Evolutionary conservation across 2,888 invertebrate genomes (phyloP).

Genomic region (Volucella bombylans): DNA sequence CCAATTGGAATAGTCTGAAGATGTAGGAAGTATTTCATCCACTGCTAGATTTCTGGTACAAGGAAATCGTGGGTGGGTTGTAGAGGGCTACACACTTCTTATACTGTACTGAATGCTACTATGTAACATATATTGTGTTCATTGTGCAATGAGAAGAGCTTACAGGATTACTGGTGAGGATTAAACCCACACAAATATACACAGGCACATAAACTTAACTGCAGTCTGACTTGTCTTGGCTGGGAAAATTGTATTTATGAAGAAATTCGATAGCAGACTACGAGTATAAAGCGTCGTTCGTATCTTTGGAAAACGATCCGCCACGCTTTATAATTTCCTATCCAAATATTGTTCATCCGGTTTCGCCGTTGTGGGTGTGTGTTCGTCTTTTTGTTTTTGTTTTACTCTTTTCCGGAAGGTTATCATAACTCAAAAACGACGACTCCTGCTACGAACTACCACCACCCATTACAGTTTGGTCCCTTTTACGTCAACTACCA

Average conservation of each 20-base stretch:
- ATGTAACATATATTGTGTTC: background rate
- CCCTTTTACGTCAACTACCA: background rate
- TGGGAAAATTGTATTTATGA: constrained; percentile 58
- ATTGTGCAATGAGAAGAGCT: constrained; percentile 62
- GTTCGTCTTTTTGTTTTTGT: constrained; percentile 21
- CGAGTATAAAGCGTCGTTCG: constrained; percentile 26
- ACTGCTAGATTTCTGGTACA: constrained; percentile 29
- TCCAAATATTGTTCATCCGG: constrained; percentile 71
- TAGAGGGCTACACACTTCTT: constrained; percentile 15
- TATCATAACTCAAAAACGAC: constrained; percentile 65
- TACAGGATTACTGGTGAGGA: constrained; percentile 56
- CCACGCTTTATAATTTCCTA: constrained; percentile 69
- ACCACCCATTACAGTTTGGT: background rate
- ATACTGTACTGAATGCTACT: no score
- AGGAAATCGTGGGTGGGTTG: constrained; percentile 39
- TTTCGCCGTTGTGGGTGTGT: constrained; percentile 38
- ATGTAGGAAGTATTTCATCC: constrained; percentile 45
- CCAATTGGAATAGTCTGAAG: constrained; percentile 38
- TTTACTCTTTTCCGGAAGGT: constrained; percentile 59
- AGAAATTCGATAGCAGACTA: constrained; percentile 57
- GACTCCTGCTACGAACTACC: background rate
- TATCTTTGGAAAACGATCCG: constrained; percentile 57
- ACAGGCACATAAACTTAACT: background rate
- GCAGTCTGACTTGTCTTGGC: constrained; percentile 32
- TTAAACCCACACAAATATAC: constrained; percentile 47